A percentile compares a stretch with the other conserved stretches of the same genome.
These are phyloP conservation scores for Limenitis camilla DNA, from an alignment of 2,888 invertebrate species.

Conservation along the genomic window DNA sequence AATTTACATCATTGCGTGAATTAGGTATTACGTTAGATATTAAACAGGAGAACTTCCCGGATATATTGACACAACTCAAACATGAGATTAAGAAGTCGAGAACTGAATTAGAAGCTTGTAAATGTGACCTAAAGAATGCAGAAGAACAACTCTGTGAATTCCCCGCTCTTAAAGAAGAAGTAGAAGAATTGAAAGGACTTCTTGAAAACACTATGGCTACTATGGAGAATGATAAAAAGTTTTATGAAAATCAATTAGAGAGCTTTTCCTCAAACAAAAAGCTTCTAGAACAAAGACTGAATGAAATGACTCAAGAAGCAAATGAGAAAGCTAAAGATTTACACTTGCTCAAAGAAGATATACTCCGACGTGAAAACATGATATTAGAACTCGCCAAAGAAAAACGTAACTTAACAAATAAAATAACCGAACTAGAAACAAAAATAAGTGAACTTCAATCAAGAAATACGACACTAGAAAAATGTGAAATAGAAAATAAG, in stretches of 20 bases:
- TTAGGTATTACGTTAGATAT: conserved; percentile 67
- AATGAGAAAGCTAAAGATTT: conserved; percentile 70
- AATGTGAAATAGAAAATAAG: conserved; percentile 55
- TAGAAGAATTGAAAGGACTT: conserved; percentile 62
- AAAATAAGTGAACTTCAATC: conserved; percentile 66
- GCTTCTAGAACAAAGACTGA: conserved; percentile 71
- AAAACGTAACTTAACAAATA: conserved; percentile 68
- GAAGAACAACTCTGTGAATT: conserved; percentile 72
- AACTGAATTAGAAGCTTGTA: conserved; percentile 69
- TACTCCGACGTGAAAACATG: conserved; percentile 73
- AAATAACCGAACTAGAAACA: conserved; percentile 64
- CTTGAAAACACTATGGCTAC: conserved; percentile 68
- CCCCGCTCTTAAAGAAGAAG: conserved; percentile 63
- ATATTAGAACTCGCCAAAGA: conserved; percentile 73
- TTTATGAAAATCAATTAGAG: conserved; percentile 73
- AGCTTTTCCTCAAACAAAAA: conserved; percentile 68
- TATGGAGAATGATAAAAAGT: conserved; percentile 71
- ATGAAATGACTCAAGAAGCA: conserved; percentile 72
- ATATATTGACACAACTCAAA: conserved; percentile 61
- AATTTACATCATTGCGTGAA: conserved; percentile 69
- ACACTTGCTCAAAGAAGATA: conserved; percentile 72
- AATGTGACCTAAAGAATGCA: conserved; percentile 68
- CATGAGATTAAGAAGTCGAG: conserved; percentile 74
- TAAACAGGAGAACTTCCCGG: conserved; percentile 60
- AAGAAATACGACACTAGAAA: conserved; percentile 52